Evolutionary conservation across 2,888 invertebrate species (phyloP).

Genomic region (Perdita meconis): DNA sequence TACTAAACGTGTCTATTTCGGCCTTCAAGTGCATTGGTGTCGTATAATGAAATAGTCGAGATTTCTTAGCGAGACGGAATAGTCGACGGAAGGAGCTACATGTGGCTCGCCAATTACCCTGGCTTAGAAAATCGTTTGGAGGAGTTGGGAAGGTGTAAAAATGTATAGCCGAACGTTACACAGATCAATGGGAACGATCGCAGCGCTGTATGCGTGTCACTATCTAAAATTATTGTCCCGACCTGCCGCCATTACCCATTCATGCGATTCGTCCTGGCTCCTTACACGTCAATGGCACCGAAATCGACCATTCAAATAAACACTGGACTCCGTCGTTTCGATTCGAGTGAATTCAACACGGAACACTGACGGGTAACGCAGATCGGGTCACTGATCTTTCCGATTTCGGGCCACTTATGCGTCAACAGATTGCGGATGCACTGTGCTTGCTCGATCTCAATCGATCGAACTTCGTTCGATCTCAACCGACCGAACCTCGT

Average conservation of each 20-base stretch:
- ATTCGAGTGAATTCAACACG: background rate
- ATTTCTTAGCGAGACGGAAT: too few species aligned
- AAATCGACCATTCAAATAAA: conserved; percentile 38
- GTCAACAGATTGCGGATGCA: conserved; percentile 60
- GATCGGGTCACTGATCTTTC: conserved; percentile 39
- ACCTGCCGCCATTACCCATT: conserved; percentile 77
- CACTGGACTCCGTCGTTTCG: too few species aligned
- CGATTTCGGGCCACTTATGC: conserved; percentile 41
- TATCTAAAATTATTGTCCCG: conserved; percentile 66
- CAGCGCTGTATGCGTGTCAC: conserved; percentile 64
- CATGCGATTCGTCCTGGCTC: conserved; percentile 63
- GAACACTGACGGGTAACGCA: background rate
- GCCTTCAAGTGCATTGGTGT: too few species aligned
- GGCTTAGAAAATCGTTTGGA: too few species aligned
- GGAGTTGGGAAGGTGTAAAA: too few species aligned
- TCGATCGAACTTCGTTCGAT: background rate
- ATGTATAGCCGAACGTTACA: conserved; percentile 44
- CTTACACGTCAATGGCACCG: conserved; percentile 64
- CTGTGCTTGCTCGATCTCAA: conserved; percentile 17
- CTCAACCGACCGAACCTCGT: background rate
- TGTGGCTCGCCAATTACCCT: too few species aligned
- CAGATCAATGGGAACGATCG: conserved; percentile 74
- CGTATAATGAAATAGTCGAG: too few species aligned
- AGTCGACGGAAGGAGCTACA: too few species aligned
- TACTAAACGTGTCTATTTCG: too few species aligned